These are phyloP conservation scores for Perithous albicinctus DNA, from an alignment of 2,888 invertebrate genomes.

Conservation along the genomic window DNA sequence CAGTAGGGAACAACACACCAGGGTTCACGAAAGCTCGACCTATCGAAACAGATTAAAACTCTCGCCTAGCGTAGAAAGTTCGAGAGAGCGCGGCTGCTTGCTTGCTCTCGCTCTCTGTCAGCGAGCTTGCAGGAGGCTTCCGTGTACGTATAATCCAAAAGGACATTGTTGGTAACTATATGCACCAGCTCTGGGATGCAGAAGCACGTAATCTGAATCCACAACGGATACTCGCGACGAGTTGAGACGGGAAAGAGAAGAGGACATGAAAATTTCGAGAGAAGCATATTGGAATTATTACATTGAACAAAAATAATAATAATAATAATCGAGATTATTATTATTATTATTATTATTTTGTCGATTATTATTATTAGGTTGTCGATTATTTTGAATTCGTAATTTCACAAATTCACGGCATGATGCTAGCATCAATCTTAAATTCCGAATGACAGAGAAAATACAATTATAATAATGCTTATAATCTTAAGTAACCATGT, in stretches of 20 bases:
- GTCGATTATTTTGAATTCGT: too few relatives aligned
- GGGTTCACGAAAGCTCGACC: constrained; percentile 18
- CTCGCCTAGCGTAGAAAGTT: constrained; percentile 15
- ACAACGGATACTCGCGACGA: background rate
- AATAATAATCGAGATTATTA: background rate
- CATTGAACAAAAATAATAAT: background rate
- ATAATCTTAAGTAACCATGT: too few relatives aligned
- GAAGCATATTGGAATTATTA: background rate
- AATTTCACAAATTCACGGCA: too few relatives aligned
- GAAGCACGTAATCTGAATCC: constrained; percentile 31
- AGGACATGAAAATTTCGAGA: background rate
- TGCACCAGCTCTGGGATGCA: background rate
- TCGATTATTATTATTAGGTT: too few relatives aligned
- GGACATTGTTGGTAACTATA: constrained; percentile 16
- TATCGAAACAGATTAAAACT: constrained; percentile 53
- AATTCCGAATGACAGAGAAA: too few relatives aligned
- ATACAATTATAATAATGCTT: too few relatives aligned
- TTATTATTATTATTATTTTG: background rate
- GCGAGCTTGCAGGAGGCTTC: background rate
- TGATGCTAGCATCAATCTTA: too few relatives aligned
- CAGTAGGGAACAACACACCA: constrained; percentile 7
- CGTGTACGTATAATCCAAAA: constrained; percentile 25
- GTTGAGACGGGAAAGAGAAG: background rate
- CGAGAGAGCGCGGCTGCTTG: constrained; percentile 23
- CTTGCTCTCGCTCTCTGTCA: background rate